These are phyloP conservation scores for Scyliorhinus canicula DNA, from an alignment of 2,797 vertebrate genomes.

Conservation along the genomic window DNA sequence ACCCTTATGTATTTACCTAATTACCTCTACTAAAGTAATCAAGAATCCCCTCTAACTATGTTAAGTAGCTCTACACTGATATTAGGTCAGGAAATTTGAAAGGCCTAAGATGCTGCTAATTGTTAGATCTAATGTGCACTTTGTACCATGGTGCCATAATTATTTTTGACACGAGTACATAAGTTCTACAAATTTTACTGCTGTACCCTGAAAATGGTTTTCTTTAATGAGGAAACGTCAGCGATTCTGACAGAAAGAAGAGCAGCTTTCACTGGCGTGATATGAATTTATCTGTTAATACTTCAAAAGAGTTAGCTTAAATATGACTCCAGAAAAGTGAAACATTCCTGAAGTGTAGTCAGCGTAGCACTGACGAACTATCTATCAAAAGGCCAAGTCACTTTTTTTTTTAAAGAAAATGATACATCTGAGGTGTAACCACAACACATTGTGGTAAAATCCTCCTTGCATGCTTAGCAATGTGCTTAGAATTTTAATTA, in stretches of 20 bases:
- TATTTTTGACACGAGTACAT: neutral
- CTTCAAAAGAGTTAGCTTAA: neutral
- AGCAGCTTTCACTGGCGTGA: neutral
- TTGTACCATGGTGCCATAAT: neutral
- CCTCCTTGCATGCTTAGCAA: neutral
- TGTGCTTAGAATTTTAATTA: neutral
- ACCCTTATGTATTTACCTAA: neutral
- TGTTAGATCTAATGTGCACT: neutral
- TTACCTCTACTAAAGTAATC: neutral
- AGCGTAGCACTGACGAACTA: neutral
- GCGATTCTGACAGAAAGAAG: neutral
- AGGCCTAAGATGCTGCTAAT: neutral
- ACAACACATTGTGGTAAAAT: neutral
- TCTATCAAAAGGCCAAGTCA: neutral
- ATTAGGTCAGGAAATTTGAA: neutral
- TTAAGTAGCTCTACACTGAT: neutral
- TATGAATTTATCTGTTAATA: neutral
- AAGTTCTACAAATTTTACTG: neutral
- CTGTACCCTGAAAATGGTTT: too few species aligned
- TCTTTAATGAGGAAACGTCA: neutral
- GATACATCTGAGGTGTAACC: neutral
- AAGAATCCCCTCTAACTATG: neutral
- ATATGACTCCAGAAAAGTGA: neutral
- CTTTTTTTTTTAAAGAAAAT: neutral
- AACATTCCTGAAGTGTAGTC: neutral